Base-by-base conservation (phyloP, 2,888 invertebrate species). In the Agriotes lineatus region DNA sequence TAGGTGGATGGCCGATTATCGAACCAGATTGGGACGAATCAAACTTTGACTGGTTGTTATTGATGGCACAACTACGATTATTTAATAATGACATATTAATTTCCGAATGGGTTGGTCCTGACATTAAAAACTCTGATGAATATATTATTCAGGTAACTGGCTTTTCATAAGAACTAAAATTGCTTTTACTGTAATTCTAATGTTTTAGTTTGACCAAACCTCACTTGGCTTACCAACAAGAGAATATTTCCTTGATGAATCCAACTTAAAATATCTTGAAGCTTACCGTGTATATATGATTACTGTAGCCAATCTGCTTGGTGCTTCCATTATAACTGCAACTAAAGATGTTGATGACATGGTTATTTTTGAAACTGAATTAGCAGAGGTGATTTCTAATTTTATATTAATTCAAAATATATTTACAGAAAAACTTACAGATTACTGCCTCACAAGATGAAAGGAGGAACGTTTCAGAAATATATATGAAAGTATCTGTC, bases 1-100 rank as follows among this genome's bases (percentile, higher is more conserved):
- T 97, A 5, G 96, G 96, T 19, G 95, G 96, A 1, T 97, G 97
- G 97, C 97, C 97, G 0, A 91, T 96, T 42, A 82, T 93, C 20
- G 86, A 88, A 68, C 79, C 85, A 0, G 80, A 83, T 9, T 96
- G 96, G 96, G 86, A 89, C 59, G 81, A 85, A 4, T 82, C 83
- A 0, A 82, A 86, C 18, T 94, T 94, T 76, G 90, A 93, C 79
- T 91, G 93, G 90, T 85, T 93, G 44, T 89, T 88, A 78, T 84
- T 93, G 68, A 89, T 94, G 81, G 94, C 93, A 0, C 89, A 90
- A 69, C 80, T 95, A 12, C 87, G 94, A 62, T 86, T 93, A 25
- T 94, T 91, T 79, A 96, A 96, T 82, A 96, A 95, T 78, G 94
- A 95, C 72, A 91, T 96, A 66, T 85, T 96, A 0, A 89, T 96